Conservation (phyloP, 2,797 vertebrate genomes). For the Sebastes taczanowskii region DNA sequence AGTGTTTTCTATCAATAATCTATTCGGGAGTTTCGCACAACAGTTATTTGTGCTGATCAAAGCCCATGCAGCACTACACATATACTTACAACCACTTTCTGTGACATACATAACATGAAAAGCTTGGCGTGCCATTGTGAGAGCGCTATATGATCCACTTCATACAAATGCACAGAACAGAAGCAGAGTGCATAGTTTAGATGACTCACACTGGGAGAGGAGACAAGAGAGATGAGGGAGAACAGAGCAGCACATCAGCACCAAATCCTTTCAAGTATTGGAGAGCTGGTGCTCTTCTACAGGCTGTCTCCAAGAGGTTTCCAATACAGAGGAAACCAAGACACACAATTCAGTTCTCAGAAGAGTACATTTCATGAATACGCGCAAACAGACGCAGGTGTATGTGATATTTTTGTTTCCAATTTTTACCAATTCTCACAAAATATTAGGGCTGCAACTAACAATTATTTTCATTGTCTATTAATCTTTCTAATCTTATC, state of each 20-base stretch:
- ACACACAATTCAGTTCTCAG: neutral
- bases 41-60: neutral
- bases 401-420: neutral
- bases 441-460: neutral
- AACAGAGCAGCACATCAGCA: conserved; percentile 7
- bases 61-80: no score
- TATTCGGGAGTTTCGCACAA: neutral
- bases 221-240: conserved; percentile 7
- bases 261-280: conserved; percentile 37
- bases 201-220: conserved; percentile 51
- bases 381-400: neutral
- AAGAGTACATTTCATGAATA: neutral
- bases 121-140: neutral
- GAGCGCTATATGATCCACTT: conserved; percentile 23
- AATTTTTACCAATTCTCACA: neutral
- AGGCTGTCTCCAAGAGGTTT: neutral
- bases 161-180: conserved; percentile 14
- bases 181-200: conserved; percentile 15
- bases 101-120: conserved; percentile 11
- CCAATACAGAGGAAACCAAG: neutral
- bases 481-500: no score
- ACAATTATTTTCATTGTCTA: no score
- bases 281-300: neutral
- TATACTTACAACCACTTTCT: neutral
- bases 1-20: conserved; percentile 26